phyloP scores from a whole-genome alignment of 2,797 vertebrate species.

The Eptatretus atami region DNA sequence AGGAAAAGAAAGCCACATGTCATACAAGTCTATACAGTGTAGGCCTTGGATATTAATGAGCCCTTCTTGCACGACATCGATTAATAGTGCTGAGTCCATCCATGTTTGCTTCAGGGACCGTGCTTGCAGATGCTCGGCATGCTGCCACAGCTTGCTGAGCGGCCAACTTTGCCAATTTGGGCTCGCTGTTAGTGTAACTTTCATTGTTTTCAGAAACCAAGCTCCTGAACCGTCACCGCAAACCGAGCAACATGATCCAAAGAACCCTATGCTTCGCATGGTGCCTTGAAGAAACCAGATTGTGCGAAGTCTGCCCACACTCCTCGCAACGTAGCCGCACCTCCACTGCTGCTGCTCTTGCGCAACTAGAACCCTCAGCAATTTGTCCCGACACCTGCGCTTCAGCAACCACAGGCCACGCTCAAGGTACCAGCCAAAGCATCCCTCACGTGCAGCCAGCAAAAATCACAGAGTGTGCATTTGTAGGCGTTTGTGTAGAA shows the following conservation, averaged over 20 bases:
- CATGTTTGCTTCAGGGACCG: conserved; percentile 16
- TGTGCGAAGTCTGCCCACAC: conserved; percentile 68
- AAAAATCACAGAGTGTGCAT: conserved; percentile 50
- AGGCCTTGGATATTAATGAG: conserved; percentile 13
- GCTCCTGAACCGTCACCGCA: conserved; percentile 67
- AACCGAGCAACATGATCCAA: conserved; percentile 62
- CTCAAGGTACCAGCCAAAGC: conserved; percentile 36
- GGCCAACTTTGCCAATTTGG: background rate
- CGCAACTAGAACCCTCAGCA: conserved; percentile 10
- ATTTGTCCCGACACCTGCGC: conserved; percentile 11
- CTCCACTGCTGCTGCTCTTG: conserved; percentile 10
- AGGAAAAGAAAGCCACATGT: background rate
- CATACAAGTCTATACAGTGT: background rate
- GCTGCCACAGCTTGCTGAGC: background rate
- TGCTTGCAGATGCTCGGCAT: background rate
- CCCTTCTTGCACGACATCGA: conserved; percentile 10
- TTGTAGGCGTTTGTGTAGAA: conserved; percentile 67
- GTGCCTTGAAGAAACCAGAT: conserved; percentile 70
- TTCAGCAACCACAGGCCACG: conserved; percentile 23
- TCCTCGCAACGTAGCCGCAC: conserved; percentile 28
- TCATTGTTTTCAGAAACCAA: conserved; percentile 93
- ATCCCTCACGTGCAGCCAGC: conserved; percentile 49
- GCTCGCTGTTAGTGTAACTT: conserved; percentile 46
- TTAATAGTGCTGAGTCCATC: conserved; percentile 15
- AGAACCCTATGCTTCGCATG: conserved; percentile 81